Evolutionary conservation across 2,888 invertebrate genomes (phyloP).

Genomic region (Steromphala cineraria): DNA sequence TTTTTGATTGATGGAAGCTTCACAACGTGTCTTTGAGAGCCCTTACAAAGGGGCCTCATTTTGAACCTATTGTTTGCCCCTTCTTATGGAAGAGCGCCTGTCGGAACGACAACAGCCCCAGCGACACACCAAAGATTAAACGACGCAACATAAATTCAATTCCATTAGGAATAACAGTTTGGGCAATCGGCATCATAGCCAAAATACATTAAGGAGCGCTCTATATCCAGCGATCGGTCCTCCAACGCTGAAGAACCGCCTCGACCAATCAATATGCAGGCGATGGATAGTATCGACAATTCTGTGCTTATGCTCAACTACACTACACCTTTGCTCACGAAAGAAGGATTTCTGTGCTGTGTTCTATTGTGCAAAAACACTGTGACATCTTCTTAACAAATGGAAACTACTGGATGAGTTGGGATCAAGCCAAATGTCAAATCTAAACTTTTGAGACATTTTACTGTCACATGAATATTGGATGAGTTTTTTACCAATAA

Average conservation of each 20-base stretch:
- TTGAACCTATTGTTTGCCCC: conserved; percentile 4
- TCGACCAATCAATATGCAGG: background rate
- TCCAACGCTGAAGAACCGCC: background rate
- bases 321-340: conserved; percentile 9
- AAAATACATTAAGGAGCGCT: conserved; percentile 18
- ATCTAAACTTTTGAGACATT: no score
- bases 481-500: no score
- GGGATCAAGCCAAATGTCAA: no score
- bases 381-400: background rate
- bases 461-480: no score
- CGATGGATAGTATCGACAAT: conserved; percentile 16
- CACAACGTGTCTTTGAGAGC: background rate
- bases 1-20: conserved; percentile 10
- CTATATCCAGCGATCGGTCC: conserved; percentile 6
- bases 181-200: conserved; percentile 21
- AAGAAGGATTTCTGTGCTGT: background rate
- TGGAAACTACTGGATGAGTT: no score
- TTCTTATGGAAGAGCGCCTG: background rate
- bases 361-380: background rate
- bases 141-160: conserved; percentile 19
- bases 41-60: conserved; percentile 3
- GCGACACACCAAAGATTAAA: conserved; percentile 21
- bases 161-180: conserved; percentile 21
- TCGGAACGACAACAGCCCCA: background rate
- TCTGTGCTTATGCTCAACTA: background rate